Conservation (phyloP, 2,113 vertebrate genomes). For the Guaruba guarouba region DNA sequence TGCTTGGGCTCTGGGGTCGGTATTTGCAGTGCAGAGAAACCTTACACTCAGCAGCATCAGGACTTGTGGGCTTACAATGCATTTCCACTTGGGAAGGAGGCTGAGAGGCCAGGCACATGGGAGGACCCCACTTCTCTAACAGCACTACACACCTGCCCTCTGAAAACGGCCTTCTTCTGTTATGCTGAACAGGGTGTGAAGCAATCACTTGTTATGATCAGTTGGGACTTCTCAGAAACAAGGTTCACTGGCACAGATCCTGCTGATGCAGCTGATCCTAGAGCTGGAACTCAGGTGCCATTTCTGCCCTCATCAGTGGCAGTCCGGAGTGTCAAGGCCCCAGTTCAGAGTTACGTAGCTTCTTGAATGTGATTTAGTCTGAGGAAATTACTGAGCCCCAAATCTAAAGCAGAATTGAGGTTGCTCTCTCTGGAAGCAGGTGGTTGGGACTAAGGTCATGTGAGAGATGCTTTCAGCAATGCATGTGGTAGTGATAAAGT, state of each 20-base stretch:
- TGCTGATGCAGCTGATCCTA: background rate
- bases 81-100: background rate
- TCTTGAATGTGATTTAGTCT: background rate
- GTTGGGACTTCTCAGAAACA: background rate
- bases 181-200: fast-evolving
- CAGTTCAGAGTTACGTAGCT: background rate
- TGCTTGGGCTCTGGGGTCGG: background rate
- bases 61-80: fast-evolving
- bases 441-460: background rate
- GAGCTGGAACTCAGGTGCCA: background rate
- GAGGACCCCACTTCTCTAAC: background rate
- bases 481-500: background rate
- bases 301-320: background rate
- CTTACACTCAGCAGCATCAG: fast-evolving
- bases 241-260: background rate
- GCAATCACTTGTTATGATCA: background rate
- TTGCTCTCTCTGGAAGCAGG: background rate
- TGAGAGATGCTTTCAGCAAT: conserved; percentile 16
- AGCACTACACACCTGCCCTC: background rate
- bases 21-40: background rate
- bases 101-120: background rate
- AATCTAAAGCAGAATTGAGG: background rate
- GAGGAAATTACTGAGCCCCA: background rate
- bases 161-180: background rate
- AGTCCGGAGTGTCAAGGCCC: background rate